Evolutionary conservation across 2,113 vertebrate species (phyloP).

Genomic region (Lepisosteus oculatus): DNA sequence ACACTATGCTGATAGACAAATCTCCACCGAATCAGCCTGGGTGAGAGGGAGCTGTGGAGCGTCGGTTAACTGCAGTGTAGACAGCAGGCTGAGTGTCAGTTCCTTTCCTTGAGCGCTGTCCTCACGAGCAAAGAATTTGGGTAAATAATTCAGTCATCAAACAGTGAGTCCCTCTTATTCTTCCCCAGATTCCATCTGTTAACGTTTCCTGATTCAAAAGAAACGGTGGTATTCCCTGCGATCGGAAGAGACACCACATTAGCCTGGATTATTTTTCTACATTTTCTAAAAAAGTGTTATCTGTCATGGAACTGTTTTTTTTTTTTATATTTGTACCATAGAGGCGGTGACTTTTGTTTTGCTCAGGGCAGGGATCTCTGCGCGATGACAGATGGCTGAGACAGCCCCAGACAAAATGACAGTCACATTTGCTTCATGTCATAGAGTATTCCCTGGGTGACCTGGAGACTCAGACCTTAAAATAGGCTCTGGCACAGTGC

Average conservation of each 20-base stretch:
- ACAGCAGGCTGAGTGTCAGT: neutral
- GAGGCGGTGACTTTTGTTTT: no score
- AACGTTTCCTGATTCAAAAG: no score
- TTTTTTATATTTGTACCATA: no score
- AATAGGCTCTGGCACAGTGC: neutral
- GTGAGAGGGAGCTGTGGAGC: no score
- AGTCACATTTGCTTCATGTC: slow-evolving; percentile 9
- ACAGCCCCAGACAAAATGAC: slow-evolving; percentile 2
- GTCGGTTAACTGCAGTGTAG: no score
- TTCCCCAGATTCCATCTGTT: slow-evolving; percentile 41
- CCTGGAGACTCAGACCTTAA: neutral
- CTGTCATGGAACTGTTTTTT: no score
- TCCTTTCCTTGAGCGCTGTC: slow-evolving; percentile 11
- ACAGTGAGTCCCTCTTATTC: slow-evolving; percentile 57
- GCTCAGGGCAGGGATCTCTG: no score
- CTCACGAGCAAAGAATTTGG: slow-evolving; percentile 6
- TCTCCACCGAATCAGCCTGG: no score
- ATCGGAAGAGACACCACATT: slow-evolving; percentile 42
- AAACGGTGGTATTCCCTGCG: no score
- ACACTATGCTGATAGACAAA: no score
- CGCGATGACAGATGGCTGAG: neutral
- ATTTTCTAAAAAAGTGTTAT: no score
- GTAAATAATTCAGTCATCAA: slow-evolving; percentile 29
- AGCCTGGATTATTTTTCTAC: slow-evolving; percentile 33
- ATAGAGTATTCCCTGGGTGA: neutral